Conservation (phyloP, 2,888 invertebrate genomes). For the Lepidonotus clava region DNA sequence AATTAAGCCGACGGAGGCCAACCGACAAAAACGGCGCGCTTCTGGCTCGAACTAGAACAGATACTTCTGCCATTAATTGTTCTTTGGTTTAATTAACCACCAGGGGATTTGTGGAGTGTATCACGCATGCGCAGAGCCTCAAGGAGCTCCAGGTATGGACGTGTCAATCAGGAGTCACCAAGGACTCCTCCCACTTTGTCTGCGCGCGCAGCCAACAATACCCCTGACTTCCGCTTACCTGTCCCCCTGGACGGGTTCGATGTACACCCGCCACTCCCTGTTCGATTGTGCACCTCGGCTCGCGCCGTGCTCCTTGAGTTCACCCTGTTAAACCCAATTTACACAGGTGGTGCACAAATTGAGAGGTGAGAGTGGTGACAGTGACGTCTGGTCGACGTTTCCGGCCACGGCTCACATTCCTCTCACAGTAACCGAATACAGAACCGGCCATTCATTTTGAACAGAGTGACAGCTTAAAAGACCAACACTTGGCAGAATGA, state of each 20-base stretch:
- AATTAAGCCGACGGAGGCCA: constrained; percentile 2
- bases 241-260: background rate
- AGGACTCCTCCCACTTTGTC: background rate
- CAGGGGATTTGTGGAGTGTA: background rate
- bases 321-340: too few relatives aligned
- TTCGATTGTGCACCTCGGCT: too few relatives aligned
- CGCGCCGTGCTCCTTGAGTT: too few relatives aligned
- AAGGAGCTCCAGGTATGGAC: background rate
- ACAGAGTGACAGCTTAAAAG: too few relatives aligned
- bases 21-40: background rate
- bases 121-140: background rate
- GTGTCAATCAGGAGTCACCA: background rate
- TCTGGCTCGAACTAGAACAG: background rate
- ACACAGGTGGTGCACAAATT: too few relatives aligned
- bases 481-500: too few relatives aligned
- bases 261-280: too few relatives aligned
- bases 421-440: too few relatives aligned
- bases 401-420: too few relatives aligned
- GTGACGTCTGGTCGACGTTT: too few relatives aligned
- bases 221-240: constrained; percentile 26
- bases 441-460: too few relatives aligned
- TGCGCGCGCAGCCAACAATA: background rate
- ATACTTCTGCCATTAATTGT: background rate
- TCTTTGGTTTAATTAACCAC: constrained; percentile 5
- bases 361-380: too few relatives aligned